These are phyloP conservation scores for Lonchura striata DNA, from an alignment of 2,113 vertebrate genomes.

Conservation along the genomic window DNA sequence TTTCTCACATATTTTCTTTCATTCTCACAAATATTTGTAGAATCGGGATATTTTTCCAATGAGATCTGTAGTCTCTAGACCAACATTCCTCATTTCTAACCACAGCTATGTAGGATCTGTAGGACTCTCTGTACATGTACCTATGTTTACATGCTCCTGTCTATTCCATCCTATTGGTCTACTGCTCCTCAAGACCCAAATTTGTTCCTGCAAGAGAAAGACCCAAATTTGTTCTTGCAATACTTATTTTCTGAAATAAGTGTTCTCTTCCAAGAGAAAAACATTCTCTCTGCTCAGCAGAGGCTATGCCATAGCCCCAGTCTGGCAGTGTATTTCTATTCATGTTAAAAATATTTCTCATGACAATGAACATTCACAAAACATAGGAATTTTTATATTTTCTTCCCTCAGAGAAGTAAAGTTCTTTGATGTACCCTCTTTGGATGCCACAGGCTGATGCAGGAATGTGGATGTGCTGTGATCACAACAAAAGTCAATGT, in stretches of 20 bases:
- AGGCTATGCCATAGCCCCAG: accelerated
- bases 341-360: not conserved
- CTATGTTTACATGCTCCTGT: not conserved
- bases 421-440: not conserved
- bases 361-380: not conserved
- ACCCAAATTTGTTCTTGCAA: not conserved
- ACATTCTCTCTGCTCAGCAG: not conserved
- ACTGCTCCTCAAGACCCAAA: not conserved
- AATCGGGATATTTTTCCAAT: not conserved
- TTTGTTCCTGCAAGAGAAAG: not conserved
- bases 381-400: not conserved
- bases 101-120: not conserved
- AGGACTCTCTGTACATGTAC: not conserved
- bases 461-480: not conserved
- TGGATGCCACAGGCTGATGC: not conserved
- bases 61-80: not conserved
- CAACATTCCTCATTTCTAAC: not conserved
- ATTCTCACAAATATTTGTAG: not conserved
- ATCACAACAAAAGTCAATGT: not conserved
- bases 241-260: not conserved
- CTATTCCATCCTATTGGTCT: not conserved
- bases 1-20: no score
- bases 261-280: not conserved
- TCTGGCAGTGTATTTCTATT: not conserved
- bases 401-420: not conserved